Conservation (phyloP, 2,113 vertebrate genomes). For the Danio rerio region DNA sequence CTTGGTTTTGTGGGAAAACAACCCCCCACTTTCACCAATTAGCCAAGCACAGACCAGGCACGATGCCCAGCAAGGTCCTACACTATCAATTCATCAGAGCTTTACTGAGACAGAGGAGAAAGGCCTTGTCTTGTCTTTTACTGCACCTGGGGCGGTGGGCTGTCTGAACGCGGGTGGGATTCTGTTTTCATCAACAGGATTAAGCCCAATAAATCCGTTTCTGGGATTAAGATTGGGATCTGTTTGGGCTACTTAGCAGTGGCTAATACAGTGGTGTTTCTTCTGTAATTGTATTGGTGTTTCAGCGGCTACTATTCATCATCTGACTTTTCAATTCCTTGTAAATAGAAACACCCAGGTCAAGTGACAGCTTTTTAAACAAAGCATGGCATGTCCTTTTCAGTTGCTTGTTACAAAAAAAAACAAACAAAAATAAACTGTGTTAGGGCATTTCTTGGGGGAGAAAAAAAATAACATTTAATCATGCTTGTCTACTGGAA, state of each 20-base stretch:
- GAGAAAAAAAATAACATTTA: not conserved
- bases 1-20: slow-evolving; percentile 74
- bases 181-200: slow-evolving; percentile 80
- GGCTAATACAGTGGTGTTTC: slow-evolving; percentile 71
- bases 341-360: slow-evolving; percentile 66
- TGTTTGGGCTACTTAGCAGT: slow-evolving; percentile 69
- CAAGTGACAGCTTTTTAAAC: slow-evolving; percentile 43
- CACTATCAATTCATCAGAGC: slow-evolving; percentile 59
- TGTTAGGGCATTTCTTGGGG: not conserved
- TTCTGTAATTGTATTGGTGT: slow-evolving; percentile 69
- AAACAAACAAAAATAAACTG: not conserved
- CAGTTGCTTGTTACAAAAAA: not conserved
- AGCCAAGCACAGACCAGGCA: slow-evolving; percentile 69
- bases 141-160: slow-evolving; percentile 74
- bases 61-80: slow-evolving; percentile 67
- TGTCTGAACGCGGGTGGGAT: slow-evolving; percentile 74
- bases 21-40: slow-evolving; percentile 64
- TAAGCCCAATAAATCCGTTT: slow-evolving; percentile 69
- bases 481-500: not conserved
- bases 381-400: slow-evolving; percentile 17
- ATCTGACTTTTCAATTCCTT: slow-evolving; percentile 67
- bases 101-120: slow-evolving; percentile 62
- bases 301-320: slow-evolving; percentile 64
- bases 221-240: slow-evolving; percentile 74
- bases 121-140: slow-evolving; percentile 62